Conservation (phyloP, 1,140 invertebrate genomes). For the Drosophila busckii region DNA sequence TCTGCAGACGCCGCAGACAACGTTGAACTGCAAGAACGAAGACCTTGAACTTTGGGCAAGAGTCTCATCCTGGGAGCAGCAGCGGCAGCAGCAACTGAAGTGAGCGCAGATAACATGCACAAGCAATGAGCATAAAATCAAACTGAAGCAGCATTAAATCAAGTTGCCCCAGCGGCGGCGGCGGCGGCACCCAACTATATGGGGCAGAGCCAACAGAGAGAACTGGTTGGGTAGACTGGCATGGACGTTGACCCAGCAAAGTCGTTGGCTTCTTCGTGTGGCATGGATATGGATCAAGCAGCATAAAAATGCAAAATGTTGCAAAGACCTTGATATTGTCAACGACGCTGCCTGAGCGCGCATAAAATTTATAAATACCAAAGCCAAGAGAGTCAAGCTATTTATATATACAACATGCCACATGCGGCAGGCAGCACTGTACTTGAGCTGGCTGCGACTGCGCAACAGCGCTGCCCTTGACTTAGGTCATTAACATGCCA, state of each 20-base stretch:
- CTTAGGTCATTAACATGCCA: conserved; percentile 54
- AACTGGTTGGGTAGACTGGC: conserved; percentile 50
- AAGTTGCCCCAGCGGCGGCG: conserved; percentile 12
- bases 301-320: conserved; percentile 17
- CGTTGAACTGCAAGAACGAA: conserved; percentile 30
- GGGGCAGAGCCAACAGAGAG: conserved; percentile 45
- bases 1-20: conserved; percentile 21
- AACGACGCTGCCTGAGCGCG: conserved; percentile 50
- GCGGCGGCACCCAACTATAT: conserved; percentile 48
- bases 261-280: conserved; percentile 60
- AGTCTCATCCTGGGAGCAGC: not conserved
- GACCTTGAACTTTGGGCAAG: conserved; percentile 60
- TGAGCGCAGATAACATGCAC: conserved; percentile 26
- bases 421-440: conserved; percentile 16
- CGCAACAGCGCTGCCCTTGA: conserved; percentile 53
- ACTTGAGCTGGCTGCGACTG: conserved; percentile 19
- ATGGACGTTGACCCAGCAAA: conserved; percentile 67
- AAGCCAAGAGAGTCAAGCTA: conserved; percentile 10
- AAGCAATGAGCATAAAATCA: conserved; percentile 24
- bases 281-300: conserved; percentile 1
- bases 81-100: conserved; percentile 20
- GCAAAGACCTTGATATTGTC: conserved; percentile 63
- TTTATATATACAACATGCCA: conserved; percentile 49
- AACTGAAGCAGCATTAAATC: conserved; percentile 35
- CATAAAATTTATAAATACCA: conserved; percentile 37